Percentiles rank a stretch among this genome's conserved stretches.
phyloP scores from a whole-genome alignment of 2,888 invertebrate species.

The Synergus japonicus region DNA sequence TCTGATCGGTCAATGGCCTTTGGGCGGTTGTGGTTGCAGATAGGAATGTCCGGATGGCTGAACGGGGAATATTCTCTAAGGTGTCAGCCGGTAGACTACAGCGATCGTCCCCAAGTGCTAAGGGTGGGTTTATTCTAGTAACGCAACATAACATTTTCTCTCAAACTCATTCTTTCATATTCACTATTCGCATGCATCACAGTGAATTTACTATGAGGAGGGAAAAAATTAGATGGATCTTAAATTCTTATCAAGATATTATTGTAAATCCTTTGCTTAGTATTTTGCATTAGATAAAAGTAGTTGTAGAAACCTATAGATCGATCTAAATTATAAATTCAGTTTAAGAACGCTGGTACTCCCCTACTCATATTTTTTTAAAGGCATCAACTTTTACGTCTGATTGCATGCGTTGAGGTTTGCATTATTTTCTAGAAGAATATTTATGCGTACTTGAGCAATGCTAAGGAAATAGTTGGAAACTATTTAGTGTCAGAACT shows the following conservation, averaged over 20 bases:
- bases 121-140: constrained; percentile 84
- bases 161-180: neutral
- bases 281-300: too few species aligned
- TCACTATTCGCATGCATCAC: constrained; percentile 34
- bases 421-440: neutral
- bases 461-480: neutral
- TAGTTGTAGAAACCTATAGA: too few species aligned
- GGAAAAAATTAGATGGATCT: neutral
- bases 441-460: neutral
- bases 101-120: constrained; percentile 92
- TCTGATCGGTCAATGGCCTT: constrained; percentile 70
- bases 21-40: constrained; percentile 83
- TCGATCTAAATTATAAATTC: neutral
- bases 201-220: neutral
- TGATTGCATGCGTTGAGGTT: neutral
- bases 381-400: neutral
- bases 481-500: neutral
- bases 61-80: constrained; percentile 96
- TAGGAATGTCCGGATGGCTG: constrained; percentile 95
- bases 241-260: too few species aligned
- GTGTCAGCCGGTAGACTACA: constrained; percentile 98
- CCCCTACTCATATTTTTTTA: neutral
- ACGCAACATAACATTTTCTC: constrained; percentile 21
- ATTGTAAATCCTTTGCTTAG: too few species aligned
- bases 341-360: neutral